Evolutionary conservation across 92 coral and sea anemone genomes (phyloP), one percentile per base, ranked within the genome.

Genomic region (Palythoa heliodiscus): DNA sequence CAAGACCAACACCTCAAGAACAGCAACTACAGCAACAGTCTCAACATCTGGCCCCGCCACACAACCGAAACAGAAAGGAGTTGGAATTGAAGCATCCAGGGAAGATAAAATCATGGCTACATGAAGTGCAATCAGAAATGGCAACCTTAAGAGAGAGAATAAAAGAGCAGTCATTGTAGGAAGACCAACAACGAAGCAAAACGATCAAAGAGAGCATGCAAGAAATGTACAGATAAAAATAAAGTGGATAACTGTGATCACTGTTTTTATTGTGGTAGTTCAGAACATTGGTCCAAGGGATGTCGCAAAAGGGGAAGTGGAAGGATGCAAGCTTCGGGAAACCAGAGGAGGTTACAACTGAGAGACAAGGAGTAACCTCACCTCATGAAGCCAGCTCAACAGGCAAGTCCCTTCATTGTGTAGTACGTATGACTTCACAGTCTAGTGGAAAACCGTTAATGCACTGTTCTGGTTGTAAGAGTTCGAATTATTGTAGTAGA

Each of bases 41-140:
- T 57, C 63, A 3, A 57, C 63, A 57, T 57, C 63, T 57, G 16
- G 17, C 63, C 63, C 63, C 17, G 63, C 63, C 63, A 57, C 63
- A 57, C 63, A 57, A 4, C 17, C 2, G 63, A 57, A 2, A 57
- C 63, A 57, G 17, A 57, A 10, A 0, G 63, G 63, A 57, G 17
- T 57, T 57, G 63, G 17, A 57, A 53, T 53, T 53, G 58, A 87
- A 48, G 50, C 11, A 53, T 16, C 77, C 73, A 83, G 78, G 20
- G 70, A 90, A 83, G 86, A 58, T 71, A 77, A 90, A 47, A 43
- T 90, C 22, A 16, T 87, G 70, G 88, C 93, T 35, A 72, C 90
- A 29, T 64, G 93, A 77, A 53, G 84, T 87, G 15, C 74, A 76
- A 29, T 86, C 84, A 72, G 90, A 87, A 60, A 82, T 82, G 52